Percentiles rank a stretch among this genome's conserved stretches.
These are phyloP conservation scores for Bombylius major DNA, from an alignment of 2,888 invertebrate species.

Conservation along the genomic window DNA sequence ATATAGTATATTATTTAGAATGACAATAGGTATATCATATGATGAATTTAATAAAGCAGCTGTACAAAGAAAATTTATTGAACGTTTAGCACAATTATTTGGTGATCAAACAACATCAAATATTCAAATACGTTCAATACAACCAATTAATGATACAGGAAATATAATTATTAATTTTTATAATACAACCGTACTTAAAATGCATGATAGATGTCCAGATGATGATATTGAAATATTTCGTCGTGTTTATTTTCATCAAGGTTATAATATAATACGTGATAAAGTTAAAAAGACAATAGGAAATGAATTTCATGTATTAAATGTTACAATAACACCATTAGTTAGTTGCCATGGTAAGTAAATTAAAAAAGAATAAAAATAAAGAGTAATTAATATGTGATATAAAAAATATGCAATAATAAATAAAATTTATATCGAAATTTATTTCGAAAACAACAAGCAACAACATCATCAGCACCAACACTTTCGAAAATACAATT, in stretches of 20 bases:
- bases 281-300: slow-evolving; percentile 46
- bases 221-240: slow-evolving; percentile 61
- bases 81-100: slow-evolving; percentile 64
- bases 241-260: slow-evolving; percentile 55
- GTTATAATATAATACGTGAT: slow-evolving; percentile 41
- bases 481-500: too few relatives aligned
- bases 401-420: too few relatives aligned
- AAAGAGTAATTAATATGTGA: too few relatives aligned
- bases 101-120: slow-evolving; percentile 59
- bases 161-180: slow-evolving; percentile 64
- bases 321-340: slow-evolving; percentile 40
- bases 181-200: slow-evolving; percentile 51
- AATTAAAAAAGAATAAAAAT: slow-evolving; percentile 16
- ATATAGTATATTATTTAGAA: slow-evolving; percentile 68
- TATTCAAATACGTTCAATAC: slow-evolving; percentile 60
- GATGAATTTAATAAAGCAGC: slow-evolving; percentile 58
- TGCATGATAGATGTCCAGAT: slow-evolving; percentile 52
- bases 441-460: too few relatives aligned
- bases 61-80: slow-evolving; percentile 67
- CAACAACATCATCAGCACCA: too few relatives aligned
- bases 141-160: slow-evolving; percentile 35
- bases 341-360: slow-evolving; percentile 42
- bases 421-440: too few relatives aligned
- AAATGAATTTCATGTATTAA: slow-evolving; percentile 47
- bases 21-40: slow-evolving; percentile 59